Conservation (phyloP, 2,888 invertebrate species). For the Oegoconia quadripuncta region DNA sequence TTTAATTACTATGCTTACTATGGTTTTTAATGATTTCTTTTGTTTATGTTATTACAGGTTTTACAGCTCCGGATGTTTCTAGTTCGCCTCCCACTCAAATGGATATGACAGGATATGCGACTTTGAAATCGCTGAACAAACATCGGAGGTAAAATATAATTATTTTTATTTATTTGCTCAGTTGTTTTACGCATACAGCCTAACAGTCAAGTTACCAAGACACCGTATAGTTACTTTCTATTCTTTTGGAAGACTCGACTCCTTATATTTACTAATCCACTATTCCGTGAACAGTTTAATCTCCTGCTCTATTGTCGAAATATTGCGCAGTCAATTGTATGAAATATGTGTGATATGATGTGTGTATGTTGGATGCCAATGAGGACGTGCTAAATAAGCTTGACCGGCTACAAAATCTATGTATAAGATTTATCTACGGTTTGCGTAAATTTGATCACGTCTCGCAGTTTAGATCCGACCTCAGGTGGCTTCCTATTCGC, state of each 20-base stretch:
- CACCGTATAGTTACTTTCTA: background rate
- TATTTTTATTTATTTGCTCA: background rate
- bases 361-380: too few species aligned
- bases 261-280: too few species aligned
- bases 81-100: conserved; percentile 83
- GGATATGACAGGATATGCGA: conserved; percentile 88
- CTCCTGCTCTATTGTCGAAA: too few species aligned
- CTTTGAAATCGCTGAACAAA: conserved; percentile 82
- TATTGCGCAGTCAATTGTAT: too few species aligned
- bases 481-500: too few species aligned
- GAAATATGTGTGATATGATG: too few species aligned
- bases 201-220: background rate
- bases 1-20: background rate
- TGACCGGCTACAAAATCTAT: too few species aligned
- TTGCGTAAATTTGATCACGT: too few species aligned
- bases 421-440: too few species aligned
- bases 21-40: background rate
- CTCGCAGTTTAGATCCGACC: too few species aligned
- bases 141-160: conserved; percentile 59
- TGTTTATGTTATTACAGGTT: conserved; percentile 44
- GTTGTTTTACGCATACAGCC: background rate
- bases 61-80: conserved; percentile 74
- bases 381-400: too few species aligned
- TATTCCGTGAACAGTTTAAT: too few species aligned
- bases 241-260: background rate